Percentiles rank a stretch among this genome's conserved stretches.
These are phyloP conservation scores for Cydia splendana DNA, from an alignment of 1,140 invertebrate genomes.

Conservation along the genomic window DNA sequence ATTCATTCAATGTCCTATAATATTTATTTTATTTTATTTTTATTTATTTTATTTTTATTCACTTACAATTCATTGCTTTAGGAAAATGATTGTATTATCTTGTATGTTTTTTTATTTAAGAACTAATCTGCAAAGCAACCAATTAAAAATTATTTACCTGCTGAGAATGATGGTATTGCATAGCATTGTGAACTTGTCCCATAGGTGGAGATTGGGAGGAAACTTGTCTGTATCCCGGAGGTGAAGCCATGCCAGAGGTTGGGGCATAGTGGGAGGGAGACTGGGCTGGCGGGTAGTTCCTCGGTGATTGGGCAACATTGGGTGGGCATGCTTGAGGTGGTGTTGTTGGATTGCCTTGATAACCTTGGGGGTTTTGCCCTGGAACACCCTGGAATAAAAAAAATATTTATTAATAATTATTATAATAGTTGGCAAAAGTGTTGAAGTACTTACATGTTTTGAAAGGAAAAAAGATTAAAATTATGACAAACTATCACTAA, in stretches of 20 bases:
- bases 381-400: slow-evolving; percentile 63
- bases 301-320: slow-evolving; percentile 63
- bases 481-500: too few species aligned
- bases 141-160: slow-evolving; percentile 50
- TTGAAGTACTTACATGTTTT: too few species aligned
- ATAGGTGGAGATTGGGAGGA: slow-evolving; percentile 67
- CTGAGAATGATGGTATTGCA: slow-evolving; percentile 74
- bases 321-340: slow-evolving; percentile 62
- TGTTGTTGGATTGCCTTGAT: slow-evolving; percentile 65
- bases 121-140: neutral
- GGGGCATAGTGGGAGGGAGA: slow-evolving; percentile 62
- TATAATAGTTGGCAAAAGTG: neutral
- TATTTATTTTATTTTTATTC: too few species aligned
- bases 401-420: neutral
- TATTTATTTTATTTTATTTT: too few species aligned
- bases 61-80: neutral
- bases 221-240: slow-evolving; percentile 69
- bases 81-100: neutral
- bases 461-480: too few species aligned
- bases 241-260: slow-evolving; percentile 60
- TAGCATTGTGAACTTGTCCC: slow-evolving; percentile 61
- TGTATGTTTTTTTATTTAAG: neutral
- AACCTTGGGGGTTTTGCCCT: slow-evolving; percentile 61
- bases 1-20: too few species aligned
- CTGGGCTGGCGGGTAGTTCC: slow-evolving; percentile 66